These are phyloP conservation scores for Camponotus vicinus DNA, from an alignment of 1,140 invertebrate species.

Conservation along the genomic window DNA sequence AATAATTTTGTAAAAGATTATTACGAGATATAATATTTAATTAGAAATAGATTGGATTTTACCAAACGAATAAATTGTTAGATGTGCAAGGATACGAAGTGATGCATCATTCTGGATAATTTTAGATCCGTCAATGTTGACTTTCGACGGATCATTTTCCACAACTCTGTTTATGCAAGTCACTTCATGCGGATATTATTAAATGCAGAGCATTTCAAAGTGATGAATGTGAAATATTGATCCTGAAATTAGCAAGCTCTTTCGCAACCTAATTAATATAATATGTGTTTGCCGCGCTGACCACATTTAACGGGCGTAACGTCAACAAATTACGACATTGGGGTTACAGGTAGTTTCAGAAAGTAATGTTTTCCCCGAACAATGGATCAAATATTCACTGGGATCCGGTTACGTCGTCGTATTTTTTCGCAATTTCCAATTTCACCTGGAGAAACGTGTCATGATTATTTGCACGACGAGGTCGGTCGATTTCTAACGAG, in stretches of 20 bases:
- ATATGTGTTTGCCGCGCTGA: constrained; percentile 24
- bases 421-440: background rate
- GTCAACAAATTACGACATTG: constrained; percentile 9
- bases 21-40: background rate
- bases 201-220: constrained; percentile 7
- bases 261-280: constrained; percentile 48
- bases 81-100: background rate
- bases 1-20: background rate
- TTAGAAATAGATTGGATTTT: background rate
- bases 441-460: too few relatives aligned
- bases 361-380: background rate
- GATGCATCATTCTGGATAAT: constrained; percentile 6
- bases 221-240: constrained; percentile 46
- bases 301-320: constrained; percentile 2
- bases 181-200: constrained; percentile 27
- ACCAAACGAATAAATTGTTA: background rate
- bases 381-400: background rate
- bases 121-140: background rate
- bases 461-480: background rate
- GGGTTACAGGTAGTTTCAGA: background rate
- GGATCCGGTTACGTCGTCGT: background rate
- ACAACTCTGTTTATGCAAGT: constrained; percentile 19
- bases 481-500: constrained; percentile 29
- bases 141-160: background rate
- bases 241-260: constrained; percentile 39